Percentiles rank a stretch among this genome's conserved stretches.
Conservation (phyloP, 2,888 invertebrate species). For the Metacarcinus magister region DNA sequence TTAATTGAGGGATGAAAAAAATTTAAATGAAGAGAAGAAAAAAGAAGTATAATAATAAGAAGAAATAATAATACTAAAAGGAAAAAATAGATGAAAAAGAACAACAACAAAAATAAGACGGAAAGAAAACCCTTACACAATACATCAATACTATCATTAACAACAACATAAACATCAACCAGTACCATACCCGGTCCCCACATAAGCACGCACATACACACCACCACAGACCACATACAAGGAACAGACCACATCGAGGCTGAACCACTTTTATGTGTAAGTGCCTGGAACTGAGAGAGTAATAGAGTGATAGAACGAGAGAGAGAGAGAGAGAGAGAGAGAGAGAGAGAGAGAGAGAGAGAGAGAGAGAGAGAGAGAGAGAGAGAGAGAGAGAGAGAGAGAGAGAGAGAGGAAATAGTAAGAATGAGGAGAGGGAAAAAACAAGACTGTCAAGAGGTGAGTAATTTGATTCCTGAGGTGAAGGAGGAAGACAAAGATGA, state of each 20-base stretch:
- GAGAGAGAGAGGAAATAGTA: background rate
- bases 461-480: background rate
- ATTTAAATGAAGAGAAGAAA: background rate
- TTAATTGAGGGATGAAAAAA: background rate
- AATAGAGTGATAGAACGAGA: background rate
- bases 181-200: background rate
- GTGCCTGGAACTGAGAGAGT: background rate
- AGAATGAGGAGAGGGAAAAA: background rate
- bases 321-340: conserved; percentile 2
- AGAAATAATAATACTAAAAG: background rate
- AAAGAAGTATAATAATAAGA: background rate
- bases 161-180: background rate
- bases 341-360: conserved; percentile 2
- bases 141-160: background rate
- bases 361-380: conserved; percentile 2
- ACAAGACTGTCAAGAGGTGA: background rate
- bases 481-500: too few relatives aligned
- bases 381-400: background rate
- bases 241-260: background rate
- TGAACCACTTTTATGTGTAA: too few relatives aligned
- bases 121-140: background rate
- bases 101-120: background rate
- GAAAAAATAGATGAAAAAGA: background rate
- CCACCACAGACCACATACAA: background rate
- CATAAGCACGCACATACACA: background rate